Conservation (phyloP, 2,797 vertebrate species). For the Onychomys torridus region DNA sequence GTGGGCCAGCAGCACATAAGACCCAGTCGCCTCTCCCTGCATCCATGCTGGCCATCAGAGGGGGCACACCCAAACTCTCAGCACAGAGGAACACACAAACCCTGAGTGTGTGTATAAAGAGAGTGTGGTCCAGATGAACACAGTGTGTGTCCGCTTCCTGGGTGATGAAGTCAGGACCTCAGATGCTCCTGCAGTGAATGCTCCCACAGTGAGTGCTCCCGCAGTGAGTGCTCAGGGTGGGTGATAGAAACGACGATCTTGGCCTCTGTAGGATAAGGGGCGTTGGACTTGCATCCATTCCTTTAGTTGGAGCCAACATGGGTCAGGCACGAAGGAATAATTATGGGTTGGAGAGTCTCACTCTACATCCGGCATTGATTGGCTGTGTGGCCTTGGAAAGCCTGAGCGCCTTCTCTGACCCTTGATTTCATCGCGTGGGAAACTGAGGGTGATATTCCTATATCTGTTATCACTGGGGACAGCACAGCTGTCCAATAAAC, state of each 20-base stretch:
- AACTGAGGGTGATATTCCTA: background rate
- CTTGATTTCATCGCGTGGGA: background rate
- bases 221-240: too few relatives aligned
- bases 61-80: background rate
- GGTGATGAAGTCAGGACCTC: background rate
- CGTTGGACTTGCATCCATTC: background rate
- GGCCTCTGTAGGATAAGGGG: background rate
- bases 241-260: background rate
- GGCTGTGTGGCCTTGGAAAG: background rate
- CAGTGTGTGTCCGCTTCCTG: background rate
- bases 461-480: background rate
- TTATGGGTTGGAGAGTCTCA: background rate
- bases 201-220: too few relatives aligned
- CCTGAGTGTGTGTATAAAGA: background rate
- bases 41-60: background rate
- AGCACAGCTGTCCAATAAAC: background rate
- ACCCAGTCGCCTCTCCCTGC: background rate
- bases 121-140: background rate
- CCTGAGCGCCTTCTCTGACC: background rate
- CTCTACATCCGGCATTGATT: background rate
- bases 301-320: background rate
- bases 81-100: background rate
- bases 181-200: background rate
- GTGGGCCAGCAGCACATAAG: background rate
- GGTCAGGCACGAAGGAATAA: background rate